phyloP scores from a whole-genome alignment of 2,113 vertebrate genomes.

The Pseudorhombus dupliciocellatus region DNA sequence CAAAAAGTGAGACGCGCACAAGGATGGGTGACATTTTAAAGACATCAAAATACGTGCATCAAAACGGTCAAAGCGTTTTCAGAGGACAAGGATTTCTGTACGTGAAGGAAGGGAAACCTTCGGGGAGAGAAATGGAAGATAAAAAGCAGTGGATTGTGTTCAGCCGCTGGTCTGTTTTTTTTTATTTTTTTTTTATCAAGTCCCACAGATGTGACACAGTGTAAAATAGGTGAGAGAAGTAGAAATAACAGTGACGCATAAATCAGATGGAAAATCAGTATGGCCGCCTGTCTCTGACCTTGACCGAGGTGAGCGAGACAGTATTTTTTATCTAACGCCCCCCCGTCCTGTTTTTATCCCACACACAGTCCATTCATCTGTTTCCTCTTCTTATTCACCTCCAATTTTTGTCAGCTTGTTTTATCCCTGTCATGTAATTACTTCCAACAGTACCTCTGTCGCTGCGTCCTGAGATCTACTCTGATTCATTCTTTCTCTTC shows the following conservation, averaged over 20 bases:
- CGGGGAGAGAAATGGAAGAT: slow-evolving; percentile 19
- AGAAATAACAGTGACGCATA: slow-evolving; percentile 22
- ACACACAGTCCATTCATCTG: not conserved
- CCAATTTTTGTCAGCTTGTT: not conserved
- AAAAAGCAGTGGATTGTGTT: slow-evolving; percentile 19
- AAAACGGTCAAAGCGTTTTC: slow-evolving; percentile 24
- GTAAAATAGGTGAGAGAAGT: slow-evolving; percentile 16
- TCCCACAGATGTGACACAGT: not conserved
- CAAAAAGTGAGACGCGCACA: slow-evolving; percentile 2
- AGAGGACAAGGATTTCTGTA: not conserved
- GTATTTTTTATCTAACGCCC: slow-evolving; percentile 21
- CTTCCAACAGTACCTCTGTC: not conserved
- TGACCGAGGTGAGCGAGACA: slow-evolving; percentile 33
- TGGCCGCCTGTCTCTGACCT: slow-evolving; percentile 41
- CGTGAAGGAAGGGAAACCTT: slow-evolving; percentile 1
- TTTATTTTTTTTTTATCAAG: slow-evolving; percentile 11
- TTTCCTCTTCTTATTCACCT: slow-evolving; percentile 11
- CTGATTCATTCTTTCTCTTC: slow-evolving; percentile 13
- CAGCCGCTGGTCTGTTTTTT: slow-evolving; percentile 7
- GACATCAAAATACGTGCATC: slow-evolving; percentile 21
- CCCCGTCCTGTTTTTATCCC: slow-evolving; percentile 18
- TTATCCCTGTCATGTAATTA: slow-evolving; percentile 8
- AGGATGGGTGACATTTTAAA: slow-evolving; percentile 16
- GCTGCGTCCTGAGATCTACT: not conserved
- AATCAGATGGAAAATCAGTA: slow-evolving; percentile 16